Evolutionary conservation across 2,113 vertebrate species (phyloP), one percentile per base, ranked within the genome.

Genomic region (Siniperca chuatsi): DNA sequence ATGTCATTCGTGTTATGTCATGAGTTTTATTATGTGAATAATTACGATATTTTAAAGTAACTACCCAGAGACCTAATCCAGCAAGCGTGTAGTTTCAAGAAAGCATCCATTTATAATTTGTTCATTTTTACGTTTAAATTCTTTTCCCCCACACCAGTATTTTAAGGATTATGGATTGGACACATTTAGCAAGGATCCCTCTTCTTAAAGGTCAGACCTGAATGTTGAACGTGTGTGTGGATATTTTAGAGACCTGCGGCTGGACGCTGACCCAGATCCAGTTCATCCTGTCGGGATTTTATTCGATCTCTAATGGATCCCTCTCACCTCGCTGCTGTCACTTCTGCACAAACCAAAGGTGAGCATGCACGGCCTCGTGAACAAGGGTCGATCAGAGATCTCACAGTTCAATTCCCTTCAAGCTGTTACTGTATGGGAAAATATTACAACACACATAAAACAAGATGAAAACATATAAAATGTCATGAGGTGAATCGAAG

Each of bases 291-390:
- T 70, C n/a, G 7, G 61, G 67, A 58, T 58, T 78, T 66, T 18
- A 72, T 72, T 61, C 20, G 3, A 65, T 84, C 58, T 66, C 64
- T 62, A 11, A 40, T 8, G 8, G 42, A 70, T 71, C 58, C 50
- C 61, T 40, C 33, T 70, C 60, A 25, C 46, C 65, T 65, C 42
- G 6, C 44, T 3, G 57, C 78, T 58, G 61, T 42, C 65, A 66
- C 37, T 72, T 71, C 18, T 61, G 52, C 50, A 23, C 40, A 55
- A 37, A 74, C 3, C 42, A 33, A 13, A 79, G 70, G 37, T 71
- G 66, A 33, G 29, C 46, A 12, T 44, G 25, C 25, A 13, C 0
- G 70, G 62, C 61, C 48, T 69, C 78, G 23, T 79, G 48, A 68
- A 54, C 33, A 15, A 58, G 54, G 12, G 55, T 18, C 29, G 9